Evolutionary conservation across 53 echinoderm and acorn worm genomes (phyloP).

Genomic region (Stichopus horrens): DNA sequence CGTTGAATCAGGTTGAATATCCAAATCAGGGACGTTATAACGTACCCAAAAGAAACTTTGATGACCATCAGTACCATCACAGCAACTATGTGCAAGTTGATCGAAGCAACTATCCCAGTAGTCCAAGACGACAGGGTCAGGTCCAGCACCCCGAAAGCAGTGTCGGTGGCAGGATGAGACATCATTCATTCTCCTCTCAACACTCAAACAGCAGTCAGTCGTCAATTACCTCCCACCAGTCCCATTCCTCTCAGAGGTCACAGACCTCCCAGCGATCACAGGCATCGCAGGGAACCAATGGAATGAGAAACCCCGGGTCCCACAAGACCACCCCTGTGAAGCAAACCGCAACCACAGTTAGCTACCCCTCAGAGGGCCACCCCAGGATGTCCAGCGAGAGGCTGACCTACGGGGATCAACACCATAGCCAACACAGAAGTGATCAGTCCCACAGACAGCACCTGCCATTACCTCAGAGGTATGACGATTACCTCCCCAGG

Average conservation of each 20-base stretch:
- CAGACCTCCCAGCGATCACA: constrained; percentile 41
- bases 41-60: constrained; percentile 1
- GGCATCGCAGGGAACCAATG: not conserved
- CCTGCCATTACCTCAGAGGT: constrained; percentile 43
- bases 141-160: not conserved
- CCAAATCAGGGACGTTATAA: constrained; percentile 33
- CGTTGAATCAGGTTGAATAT: not conserved
- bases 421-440: constrained; percentile 50
- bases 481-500: constrained; percentile 28
- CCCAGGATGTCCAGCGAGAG: not conserved
- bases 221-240: constrained; percentile 71
- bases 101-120: constrained; percentile 6
- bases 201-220: constrained; percentile 90
- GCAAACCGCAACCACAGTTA: constrained; percentile 37
- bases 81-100: constrained; percentile 12
- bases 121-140: constrained; percentile 45
- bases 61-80: constrained; percentile 29
- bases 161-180: constrained; percentile 52
- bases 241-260: constrained; percentile 57
- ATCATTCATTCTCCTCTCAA: constrained; percentile 85
- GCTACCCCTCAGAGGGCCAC: constrained; percentile 1
- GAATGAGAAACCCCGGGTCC: constrained; percentile 4
- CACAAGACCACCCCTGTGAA: constrained; percentile 65
- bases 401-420: constrained; percentile 30
- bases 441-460: constrained; percentile 47